A percentile compares a stretch with the other conserved stretches of the same genome.
Evolutionary conservation across 1,140 invertebrate genomes (phyloP).

Genomic region (Marisa cornuarietis): DNA sequence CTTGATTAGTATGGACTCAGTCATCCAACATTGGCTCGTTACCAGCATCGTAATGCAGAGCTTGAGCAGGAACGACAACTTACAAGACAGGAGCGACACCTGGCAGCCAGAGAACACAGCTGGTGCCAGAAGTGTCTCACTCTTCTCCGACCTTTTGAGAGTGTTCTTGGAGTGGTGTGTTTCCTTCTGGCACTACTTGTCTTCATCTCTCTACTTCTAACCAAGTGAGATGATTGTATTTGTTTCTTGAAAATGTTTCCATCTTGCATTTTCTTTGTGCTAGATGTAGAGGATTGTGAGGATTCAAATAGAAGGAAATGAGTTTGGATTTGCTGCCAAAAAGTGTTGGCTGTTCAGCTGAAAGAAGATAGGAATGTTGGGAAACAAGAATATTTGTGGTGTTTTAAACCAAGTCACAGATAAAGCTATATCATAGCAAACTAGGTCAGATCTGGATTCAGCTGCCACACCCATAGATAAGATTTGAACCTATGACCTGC

Average conservation of each 20-base stretch:
- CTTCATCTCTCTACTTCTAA: slow-evolving; percentile 66
- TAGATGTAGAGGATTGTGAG: no score
- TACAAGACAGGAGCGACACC: slow-evolving; percentile 53
- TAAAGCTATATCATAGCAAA: no score
- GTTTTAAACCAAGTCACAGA: no score
- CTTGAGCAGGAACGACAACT: slow-evolving; percentile 60
- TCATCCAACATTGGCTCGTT: slow-evolving; percentile 40
- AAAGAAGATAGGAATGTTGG: no score
- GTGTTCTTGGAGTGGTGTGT: slow-evolving; percentile 62
- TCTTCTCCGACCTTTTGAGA: slow-evolving; percentile 64
- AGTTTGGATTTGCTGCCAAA: no score
- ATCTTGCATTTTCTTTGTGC: no score
- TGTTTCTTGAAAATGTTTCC: not conserved
- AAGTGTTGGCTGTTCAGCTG: no score
- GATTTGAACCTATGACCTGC: no score
- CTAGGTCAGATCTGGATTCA: no score
- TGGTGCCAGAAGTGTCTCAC: slow-evolving; percentile 56
- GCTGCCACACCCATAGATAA: no score
- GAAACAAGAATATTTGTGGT: no score
- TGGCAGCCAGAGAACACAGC: slow-evolving; percentile 48
- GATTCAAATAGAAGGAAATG: no score
- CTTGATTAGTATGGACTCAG: slow-evolving; percentile 36
- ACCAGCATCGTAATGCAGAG: slow-evolving; percentile 44
- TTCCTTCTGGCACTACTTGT: slow-evolving; percentile 61
- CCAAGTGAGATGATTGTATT: slow-evolving; percentile 60